Evolutionary conservation across 1,140 invertebrate genomes (phyloP), one percentile per base, ranked within the genome.

Genomic region (Callitettix versicolor): DNA sequence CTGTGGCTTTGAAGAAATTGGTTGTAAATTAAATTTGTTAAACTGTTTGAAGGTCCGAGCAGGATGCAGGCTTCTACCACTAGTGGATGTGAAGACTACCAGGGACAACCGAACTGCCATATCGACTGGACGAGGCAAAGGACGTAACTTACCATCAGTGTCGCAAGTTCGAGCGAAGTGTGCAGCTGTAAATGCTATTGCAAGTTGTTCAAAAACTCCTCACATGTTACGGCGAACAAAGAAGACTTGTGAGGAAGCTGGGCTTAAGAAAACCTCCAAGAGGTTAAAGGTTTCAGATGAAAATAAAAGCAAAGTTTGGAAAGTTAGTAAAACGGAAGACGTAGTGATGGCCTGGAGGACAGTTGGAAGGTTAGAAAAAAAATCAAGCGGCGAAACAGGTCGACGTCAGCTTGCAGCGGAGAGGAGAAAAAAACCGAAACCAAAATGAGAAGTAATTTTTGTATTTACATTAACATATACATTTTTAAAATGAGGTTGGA

Each of bases 401-500:
- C 30, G 48, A 30, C 38, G 58, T 5, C 50, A 56, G 3, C 34
- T 36, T 15, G 33, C 53, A 1, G 42, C 55, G 38, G 53, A 59
- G 11, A n/a, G 58, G 3, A 55, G 58, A 33, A 59, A 59, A 41
- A 59, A 59, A 53, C 54, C 55, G 0, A 53, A 53, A 21, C 57
- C 57, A 12, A 59, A 59, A 43, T 59, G 49, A 59, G 34, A 30
- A 30, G 26, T 30, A 30, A 3, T 9, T 30, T 30, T 30, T n/a
- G n/a, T n/a, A n/a, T n/a, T n/a, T n/a, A n/a, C n/a, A n/a, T n/a
- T n/a, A n/a, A n/a, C n/a, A n/a, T n/a, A n/a, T n/a, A n/a, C n/a
- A n/a, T n/a, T n/a, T n/a, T n/a, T n/a, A n/a, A n/a, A n/a, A n/a
- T n/a, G n/a, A n/a, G n/a, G n/a, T n/a, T n/a, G n/a, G n/a, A n/a